Percentiles rank a stretch among this genome's conserved stretches.
Evolutionary conservation across 2,113 vertebrate species (phyloP).

Genomic region (Pao palembangensis): DNA sequence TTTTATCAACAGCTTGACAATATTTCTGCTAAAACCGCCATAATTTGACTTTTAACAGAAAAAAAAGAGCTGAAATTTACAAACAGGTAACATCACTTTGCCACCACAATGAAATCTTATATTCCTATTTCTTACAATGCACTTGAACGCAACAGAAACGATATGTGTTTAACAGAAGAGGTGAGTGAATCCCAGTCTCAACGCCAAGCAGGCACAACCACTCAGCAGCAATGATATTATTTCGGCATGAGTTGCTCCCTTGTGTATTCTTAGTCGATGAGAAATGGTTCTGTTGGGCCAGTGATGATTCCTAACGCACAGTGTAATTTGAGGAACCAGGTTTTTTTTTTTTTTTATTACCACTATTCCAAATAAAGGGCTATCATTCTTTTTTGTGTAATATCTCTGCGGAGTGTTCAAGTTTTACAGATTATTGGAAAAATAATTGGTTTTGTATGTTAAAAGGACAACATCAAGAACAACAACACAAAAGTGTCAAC

Average conservation of each 20-base stretch:
- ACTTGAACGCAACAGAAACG: conserved; percentile 61
- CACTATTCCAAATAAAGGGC: conserved; percentile 26
- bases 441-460: conserved; percentile 75
- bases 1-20: conserved; percentile 34
- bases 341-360: conserved; percentile 43
- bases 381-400: conserved; percentile 11
- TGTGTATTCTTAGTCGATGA: conserved; percentile 14
- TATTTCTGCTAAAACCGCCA: background rate
- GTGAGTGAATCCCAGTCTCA: conserved; percentile 52
- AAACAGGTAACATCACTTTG: conserved; percentile 74
- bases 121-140: conserved; percentile 71
- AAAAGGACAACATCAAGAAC: conserved; percentile 15
- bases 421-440: conserved; percentile 73
- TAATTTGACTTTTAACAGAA: too few relatives aligned
- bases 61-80: conserved; percentile 20
- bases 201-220: conserved; percentile 50
- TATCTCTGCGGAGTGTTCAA: conserved; percentile 47
- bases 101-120: conserved; percentile 73
- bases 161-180: conserved; percentile 37
- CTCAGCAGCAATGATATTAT: conserved; percentile 51
- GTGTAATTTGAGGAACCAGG: conserved; percentile 38
- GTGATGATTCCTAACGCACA: conserved; percentile 39
- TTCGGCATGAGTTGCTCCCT: conserved; percentile 34
- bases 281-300: conserved; percentile 26
- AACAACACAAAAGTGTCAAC: conserved; percentile 44